phyloP scores from a whole-genome alignment of 37 sponge, comb jelly and placozoan species.

The Cladorhizidae sp. region DNA sequence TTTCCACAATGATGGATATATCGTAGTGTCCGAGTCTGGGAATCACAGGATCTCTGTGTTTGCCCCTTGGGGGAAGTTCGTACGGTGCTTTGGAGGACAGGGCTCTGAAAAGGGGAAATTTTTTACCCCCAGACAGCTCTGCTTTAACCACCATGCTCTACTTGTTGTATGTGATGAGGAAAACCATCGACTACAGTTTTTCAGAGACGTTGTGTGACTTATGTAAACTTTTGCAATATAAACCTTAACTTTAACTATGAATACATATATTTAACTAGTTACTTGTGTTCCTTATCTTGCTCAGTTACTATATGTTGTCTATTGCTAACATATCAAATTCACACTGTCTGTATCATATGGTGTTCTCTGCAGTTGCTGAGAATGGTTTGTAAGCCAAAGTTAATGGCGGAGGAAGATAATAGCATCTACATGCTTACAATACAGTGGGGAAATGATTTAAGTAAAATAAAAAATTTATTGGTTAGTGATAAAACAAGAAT shows the following conservation, averaged over 20 bases:
- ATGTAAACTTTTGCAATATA: too few species aligned
- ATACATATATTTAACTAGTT: neutral
- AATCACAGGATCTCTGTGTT: slow-evolving; percentile 59
- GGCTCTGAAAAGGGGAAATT: slow-evolving; percentile 50
- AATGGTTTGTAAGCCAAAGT: too few species aligned
- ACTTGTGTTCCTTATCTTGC: neutral
- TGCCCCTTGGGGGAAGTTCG: slow-evolving; percentile 16
- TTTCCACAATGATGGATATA: slow-evolving; percentile 36
- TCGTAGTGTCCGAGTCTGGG: slow-evolving; percentile 40
- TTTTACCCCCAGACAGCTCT: slow-evolving; percentile 30
- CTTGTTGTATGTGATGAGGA: slow-evolving; percentile 49
- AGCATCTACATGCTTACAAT: too few species aligned
- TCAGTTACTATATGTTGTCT: too few species aligned
- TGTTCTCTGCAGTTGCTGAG: too few species aligned
- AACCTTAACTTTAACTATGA: neutral
- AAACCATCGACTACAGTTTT: slow-evolving; percentile 43
- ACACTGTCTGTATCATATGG: too few species aligned
- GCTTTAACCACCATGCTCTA: slow-evolving; percentile 10
- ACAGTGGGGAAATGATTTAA: too few species aligned
- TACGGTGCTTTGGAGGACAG: slow-evolving; percentile 42
- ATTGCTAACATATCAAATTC: too few species aligned
- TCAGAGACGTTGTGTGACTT: too few species aligned
- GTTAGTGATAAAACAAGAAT: too few species aligned
- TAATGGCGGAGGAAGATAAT: too few species aligned
- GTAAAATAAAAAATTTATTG: too few species aligned